phyloP scores from a whole-genome alignment of 2,888 invertebrate genomes.

The Rhyacophila evoluta region DNA sequence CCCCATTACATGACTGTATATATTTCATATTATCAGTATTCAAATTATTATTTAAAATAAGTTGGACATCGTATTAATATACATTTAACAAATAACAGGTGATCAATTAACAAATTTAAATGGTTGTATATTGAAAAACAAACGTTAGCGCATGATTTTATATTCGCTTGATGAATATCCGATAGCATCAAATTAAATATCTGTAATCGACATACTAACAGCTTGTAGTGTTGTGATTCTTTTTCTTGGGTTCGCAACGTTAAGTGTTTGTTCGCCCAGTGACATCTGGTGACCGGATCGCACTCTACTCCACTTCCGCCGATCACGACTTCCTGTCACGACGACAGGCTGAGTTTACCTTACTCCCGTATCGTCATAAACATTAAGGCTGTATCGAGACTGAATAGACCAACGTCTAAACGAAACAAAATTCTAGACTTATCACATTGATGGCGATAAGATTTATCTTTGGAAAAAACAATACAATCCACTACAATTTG shows the following conservation, averaged over 20 bases:
- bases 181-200: neutral
- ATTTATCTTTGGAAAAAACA: too few relatives aligned
- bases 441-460: too few relatives aligned
- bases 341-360: neutral
- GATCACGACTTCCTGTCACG: conserved; percentile 52
- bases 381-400: conserved; percentile 36
- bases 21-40: too few relatives aligned
- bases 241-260: conserved; percentile 20
- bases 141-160: too few relatives aligned
- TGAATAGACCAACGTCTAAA: neutral
- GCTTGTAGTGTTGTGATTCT: neutral
- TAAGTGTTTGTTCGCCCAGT: conserved; percentile 50
- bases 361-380: conserved; percentile 28
- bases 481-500: too few relatives aligned
- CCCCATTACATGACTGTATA: too few relatives aligned
- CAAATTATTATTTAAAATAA: too few relatives aligned
- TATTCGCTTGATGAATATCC: neutral
- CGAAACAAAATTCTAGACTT: neutral
- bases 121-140: too few relatives aligned
- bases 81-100: too few relatives aligned
- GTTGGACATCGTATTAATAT: too few relatives aligned
- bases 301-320: conserved; percentile 46
- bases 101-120: too few relatives aligned
- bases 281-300: conserved; percentile 52
- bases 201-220: neutral